Percentiles rank a stretch among this genome's conserved stretches.
Conservation (phyloP, 2,113 vertebrate species). For the Copsychus sechellarum region DNA sequence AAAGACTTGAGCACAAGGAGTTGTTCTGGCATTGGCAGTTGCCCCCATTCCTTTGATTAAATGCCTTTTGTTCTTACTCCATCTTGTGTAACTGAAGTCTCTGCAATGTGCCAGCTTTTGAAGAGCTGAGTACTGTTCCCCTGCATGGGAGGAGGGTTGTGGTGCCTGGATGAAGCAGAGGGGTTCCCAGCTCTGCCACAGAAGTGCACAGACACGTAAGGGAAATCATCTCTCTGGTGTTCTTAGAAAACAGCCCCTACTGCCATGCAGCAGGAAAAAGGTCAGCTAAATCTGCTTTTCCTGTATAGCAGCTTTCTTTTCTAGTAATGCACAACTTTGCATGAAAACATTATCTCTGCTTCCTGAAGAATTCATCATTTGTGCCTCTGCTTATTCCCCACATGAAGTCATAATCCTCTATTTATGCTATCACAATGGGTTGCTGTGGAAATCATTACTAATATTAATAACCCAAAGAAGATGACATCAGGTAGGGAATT, state of each 20-base stretch:
- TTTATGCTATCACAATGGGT: conserved; percentile 49
- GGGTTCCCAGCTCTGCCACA: not conserved
- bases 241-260: not conserved
- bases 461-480: conserved; percentile 43
- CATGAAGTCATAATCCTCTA: conserved; percentile 56
- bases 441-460: conserved; percentile 59
- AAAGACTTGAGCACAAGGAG: not conserved
- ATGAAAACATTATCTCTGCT: not conserved
- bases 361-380: conserved; percentile 29
- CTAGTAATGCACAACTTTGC: not conserved
- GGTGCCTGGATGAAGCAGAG: not conserved
- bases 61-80: conserved; percentile 22
- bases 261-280: not conserved
- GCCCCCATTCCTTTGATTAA: conserved; percentile 15
- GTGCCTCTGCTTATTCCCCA: conserved; percentile 55
- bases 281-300: not conserved
- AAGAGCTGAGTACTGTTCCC: not conserved
- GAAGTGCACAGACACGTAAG: not conserved
- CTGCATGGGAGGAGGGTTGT: not conserved
- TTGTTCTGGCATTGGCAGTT: not conserved
- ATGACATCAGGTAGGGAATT: conserved; percentile 62
- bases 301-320: not conserved
- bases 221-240: not conserved
- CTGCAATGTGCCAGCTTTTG: not conserved
- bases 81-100: not conserved